phyloP scores from a whole-genome alignment of 2,797 vertebrate species.

The Schizopygopsis malacanthus region DNA sequence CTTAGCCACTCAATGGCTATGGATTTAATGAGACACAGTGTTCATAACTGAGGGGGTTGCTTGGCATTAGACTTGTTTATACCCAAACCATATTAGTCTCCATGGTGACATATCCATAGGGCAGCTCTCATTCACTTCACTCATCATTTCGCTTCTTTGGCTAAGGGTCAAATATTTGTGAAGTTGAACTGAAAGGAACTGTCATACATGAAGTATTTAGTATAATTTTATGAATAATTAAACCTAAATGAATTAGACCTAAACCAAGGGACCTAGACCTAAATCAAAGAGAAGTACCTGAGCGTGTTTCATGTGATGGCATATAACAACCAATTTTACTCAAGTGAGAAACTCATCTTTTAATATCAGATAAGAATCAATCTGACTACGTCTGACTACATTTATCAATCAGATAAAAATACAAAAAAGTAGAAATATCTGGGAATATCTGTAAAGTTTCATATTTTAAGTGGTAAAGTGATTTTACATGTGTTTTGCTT shows the following conservation, averaged over 20 bases:
- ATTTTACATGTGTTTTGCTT: neutral
- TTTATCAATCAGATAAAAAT: neutral
- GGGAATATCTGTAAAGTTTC: neutral
- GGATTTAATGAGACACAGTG: conserved; percentile 65
- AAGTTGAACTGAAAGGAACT: neutral
- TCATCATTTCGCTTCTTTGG: conserved; percentile 67
- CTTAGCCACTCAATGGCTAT: conserved; percentile 54
- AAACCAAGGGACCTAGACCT: neutral
- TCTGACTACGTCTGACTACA: no score
- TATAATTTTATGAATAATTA: neutral
- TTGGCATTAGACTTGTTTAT: conserved; percentile 79
- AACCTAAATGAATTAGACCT: neutral
- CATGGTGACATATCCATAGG: conserved; percentile 67
- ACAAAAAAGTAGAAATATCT: no score
- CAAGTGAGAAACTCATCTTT: neutral
- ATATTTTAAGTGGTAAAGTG: neutral
- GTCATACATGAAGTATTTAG: neutral
- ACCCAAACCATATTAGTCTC: conserved; percentile 77
- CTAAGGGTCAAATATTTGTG: conserved; percentile 48
- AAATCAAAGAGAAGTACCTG: neutral
- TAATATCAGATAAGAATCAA: no score
- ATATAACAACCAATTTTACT: neutral
- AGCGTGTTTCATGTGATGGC: no score
- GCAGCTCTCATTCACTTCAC: neutral
- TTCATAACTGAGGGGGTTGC: conserved; percentile 72